Base-by-base conservation (phyloP, 2,113 vertebrate species). In the Nipponia nippon region DNA sequence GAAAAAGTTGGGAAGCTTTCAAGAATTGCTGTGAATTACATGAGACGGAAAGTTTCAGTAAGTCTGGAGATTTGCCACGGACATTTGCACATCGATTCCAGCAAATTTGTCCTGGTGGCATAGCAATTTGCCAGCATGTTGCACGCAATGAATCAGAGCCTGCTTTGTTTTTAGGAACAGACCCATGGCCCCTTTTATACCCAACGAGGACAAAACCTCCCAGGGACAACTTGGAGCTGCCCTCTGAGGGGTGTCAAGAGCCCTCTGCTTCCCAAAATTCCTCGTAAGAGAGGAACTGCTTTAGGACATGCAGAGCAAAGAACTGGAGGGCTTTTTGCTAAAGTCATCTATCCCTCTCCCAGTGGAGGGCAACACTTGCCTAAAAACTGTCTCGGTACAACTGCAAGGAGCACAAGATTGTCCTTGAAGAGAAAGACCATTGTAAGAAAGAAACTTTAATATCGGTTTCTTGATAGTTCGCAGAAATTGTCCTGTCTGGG, bases 1-100 rank as follows among this genome's bases (percentile, higher is more conserved):
- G 61, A 55, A 84, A 59, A 88, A 78, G 29, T 29, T 85, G 89
- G 83, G 83, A 61, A 92, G 66, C 18, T 90, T 88, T 94, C 78
- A 96, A 92, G 55, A 65, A 78, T 56, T 70, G 38, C 78, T 90
- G 26, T 78, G 86, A 95, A 84, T 88, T 85, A 87, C 83, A 84
- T 2, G 49, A 94, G 82, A 69, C 89, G 77, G 44, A 83, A 95
- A 84, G 53, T 85, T 95, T 84, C 79, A 61, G 58, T 46, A 55
- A 46, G 34, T 42, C 55, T 95, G 83, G 69, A 85, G 86, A 82
- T 77, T 82, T 82, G 83, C 92, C 73, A 69, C 12, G 67, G 77
- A 40, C 62, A n/a, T 89, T 87, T 71, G 62, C 69, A 34, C n/a
- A 76, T 32, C 0, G 2, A 87, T 44, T 56, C 66, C 88, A 83